Conservation (phyloP, 35 echinoderm and acorn worm species). For the Hemicentrotus pulcherrimus region DNA sequence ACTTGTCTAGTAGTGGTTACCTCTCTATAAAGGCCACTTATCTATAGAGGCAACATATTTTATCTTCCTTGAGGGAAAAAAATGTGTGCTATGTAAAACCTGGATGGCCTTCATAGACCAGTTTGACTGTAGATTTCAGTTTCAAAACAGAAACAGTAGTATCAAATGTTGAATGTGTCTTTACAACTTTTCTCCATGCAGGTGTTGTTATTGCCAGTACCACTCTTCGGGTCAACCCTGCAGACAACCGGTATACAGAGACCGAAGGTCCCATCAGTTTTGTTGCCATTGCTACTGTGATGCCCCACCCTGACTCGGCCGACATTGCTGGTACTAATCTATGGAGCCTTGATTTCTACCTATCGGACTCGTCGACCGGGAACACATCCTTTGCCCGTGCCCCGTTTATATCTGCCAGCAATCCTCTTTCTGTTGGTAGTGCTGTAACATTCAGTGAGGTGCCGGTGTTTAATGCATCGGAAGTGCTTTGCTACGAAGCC, state of each 20-base stretch:
- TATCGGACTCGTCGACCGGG: not conserved
- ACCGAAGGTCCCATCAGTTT: slow-evolving; percentile 9
- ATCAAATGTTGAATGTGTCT: not conserved
- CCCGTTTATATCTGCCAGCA: not conserved
- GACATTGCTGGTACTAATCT: slow-evolving; percentile 45
- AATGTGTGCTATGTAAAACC: too few species aligned
- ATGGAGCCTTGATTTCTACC: slow-evolving; percentile 41
- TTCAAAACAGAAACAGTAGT: too few species aligned
- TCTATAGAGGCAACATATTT: too few species aligned
- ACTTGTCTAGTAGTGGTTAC: too few species aligned
- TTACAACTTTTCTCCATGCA: not conserved
- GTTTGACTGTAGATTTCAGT: too few species aligned
- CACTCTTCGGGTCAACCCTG: not conserved
- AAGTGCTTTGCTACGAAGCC: slow-evolving; percentile 25
- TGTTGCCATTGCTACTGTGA: not conserved
- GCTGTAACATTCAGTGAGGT: not conserved
- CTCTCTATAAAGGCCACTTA: too few species aligned
- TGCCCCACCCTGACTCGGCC: not conserved
- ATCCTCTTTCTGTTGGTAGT: not conserved
- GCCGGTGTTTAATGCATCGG: slow-evolving; percentile 3
- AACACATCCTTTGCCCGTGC: not conserved
- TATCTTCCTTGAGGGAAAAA: too few species aligned
- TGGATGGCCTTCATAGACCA: too few species aligned
- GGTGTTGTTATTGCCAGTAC: not conserved
- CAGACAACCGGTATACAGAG: not conserved